phyloP scores from a whole-genome alignment of 2,888 invertebrate species.

The Oligia latruncula region DNA sequence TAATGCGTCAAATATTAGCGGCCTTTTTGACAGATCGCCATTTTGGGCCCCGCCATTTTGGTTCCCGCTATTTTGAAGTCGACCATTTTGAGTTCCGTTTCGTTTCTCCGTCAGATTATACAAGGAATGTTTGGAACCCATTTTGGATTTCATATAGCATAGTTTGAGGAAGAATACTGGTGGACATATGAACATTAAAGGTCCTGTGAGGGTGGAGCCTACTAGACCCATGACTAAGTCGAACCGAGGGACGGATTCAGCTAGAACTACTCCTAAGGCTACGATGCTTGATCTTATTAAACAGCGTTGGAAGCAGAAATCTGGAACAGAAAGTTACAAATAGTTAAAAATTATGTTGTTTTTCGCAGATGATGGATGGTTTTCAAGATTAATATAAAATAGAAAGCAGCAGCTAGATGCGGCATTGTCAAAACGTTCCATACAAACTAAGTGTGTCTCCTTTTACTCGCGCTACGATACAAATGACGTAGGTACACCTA shows the following conservation, averaged over 20 bases:
- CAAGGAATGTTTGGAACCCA: constrained; percentile 28
- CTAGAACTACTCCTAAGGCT: constrained; percentile 93
- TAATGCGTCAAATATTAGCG: constrained; percentile 73
- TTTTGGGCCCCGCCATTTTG: constrained; percentile 64
- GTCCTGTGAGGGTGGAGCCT: constrained; percentile 95
- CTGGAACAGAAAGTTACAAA: constrained; percentile 82
- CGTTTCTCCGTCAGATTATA: constrained; percentile 18
- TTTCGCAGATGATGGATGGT: background rate
- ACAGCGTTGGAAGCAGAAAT: constrained; percentile 93
- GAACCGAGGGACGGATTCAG: constrained; percentile 95
- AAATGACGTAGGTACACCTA: background rate
- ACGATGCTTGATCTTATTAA: constrained; percentile 93
- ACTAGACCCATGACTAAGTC: constrained; percentile 96
- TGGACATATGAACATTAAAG: constrained; percentile 95
- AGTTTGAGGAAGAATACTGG: constrained; percentile 95
- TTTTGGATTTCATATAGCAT: constrained; percentile 85
- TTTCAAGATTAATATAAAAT: background rate
- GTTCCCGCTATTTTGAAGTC: background rate
- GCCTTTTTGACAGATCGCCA: constrained; percentile 71
- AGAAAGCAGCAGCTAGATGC: too few relatives aligned
- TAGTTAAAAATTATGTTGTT: background rate
- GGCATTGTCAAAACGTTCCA: too few relatives aligned
- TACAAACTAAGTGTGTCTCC: background rate
- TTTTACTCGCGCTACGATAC: background rate
- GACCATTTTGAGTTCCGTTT: constrained; percentile 4